These are phyloP conservation scores for Cheilosia impressa DNA, from an alignment of 2,888 invertebrate species.

Conservation along the genomic window DNA sequence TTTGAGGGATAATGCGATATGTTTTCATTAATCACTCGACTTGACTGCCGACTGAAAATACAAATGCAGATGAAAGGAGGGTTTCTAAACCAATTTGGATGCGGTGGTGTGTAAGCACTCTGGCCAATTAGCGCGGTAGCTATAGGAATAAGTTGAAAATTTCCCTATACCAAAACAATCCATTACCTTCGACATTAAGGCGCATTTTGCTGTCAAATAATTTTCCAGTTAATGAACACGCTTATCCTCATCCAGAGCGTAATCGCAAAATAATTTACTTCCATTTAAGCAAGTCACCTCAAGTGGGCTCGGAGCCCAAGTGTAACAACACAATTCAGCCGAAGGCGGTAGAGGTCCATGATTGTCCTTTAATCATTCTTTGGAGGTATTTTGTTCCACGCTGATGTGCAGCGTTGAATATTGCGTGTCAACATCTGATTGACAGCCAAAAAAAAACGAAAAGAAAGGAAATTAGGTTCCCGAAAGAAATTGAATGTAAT, in stretches of 20 bases:
- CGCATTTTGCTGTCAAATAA: not conserved
- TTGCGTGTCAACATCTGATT: not conserved
- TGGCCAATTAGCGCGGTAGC: not conserved
- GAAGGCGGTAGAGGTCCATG: too few species aligned
- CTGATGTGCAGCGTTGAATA: too few species aligned
- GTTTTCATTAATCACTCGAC: slow-evolving; percentile 1
- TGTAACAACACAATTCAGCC: too few species aligned
- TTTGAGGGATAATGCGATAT: slow-evolving; percentile 8
- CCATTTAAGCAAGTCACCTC: too few species aligned
- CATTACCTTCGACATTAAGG: not conserved
- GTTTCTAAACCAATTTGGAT: slow-evolving; percentile 8
- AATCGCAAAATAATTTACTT: not conserved
- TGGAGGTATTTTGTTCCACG: not conserved
- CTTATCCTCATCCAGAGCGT: not conserved
- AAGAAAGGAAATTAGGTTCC: not conserved
- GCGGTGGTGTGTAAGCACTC: not conserved
- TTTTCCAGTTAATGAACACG: not conserved
- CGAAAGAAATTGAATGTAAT: not conserved
- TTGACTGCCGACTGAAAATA: too few species aligned
- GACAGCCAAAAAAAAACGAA: not conserved
- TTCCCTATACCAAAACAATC: too few species aligned
- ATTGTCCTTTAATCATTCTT: not conserved
- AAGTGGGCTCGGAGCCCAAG: too few species aligned
- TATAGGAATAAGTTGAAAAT: not conserved
- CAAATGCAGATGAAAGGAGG: slow-evolving; percentile 13